phyloP scores from a whole-genome alignment of 2,888 invertebrate genomes.

The Enoplolaimus lenunculus region DNA sequence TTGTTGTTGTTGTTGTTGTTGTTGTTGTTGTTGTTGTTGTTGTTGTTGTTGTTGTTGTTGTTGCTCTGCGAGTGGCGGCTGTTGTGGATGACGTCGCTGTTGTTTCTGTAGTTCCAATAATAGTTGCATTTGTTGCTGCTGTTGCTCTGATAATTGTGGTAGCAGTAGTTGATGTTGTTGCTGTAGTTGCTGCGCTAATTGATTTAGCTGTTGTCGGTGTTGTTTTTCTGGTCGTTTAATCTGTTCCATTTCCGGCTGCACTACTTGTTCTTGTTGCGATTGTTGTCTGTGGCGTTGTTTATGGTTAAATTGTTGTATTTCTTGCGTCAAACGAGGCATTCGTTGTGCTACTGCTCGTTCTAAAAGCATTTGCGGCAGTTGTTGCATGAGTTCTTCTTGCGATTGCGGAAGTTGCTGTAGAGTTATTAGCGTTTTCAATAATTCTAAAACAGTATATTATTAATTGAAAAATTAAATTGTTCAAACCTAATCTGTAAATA shows the following conservation, averaged over 20 bases:
- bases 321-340: too few relatives aligned
- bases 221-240: not conserved
- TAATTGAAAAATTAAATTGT: too few relatives aligned
- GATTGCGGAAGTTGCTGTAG: too few relatives aligned
- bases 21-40: not conserved
- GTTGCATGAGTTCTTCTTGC: too few relatives aligned
- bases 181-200: not conserved
- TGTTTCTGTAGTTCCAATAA: not conserved
- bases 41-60: conserved; percentile 10
- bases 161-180: conserved; percentile 13
- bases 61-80: not conserved
- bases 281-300: too few relatives aligned
- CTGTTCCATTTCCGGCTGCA: not conserved
- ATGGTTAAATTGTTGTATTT: too few relatives aligned
- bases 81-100: not conserved
- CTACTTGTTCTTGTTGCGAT: not conserved
- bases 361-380: too few relatives aligned
- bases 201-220: conserved; percentile 10
- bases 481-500: too few relatives aligned
- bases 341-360: too few relatives aligned
- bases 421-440: too few relatives aligned
- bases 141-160: not conserved
- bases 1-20: too few relatives aligned
- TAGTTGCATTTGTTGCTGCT: not conserved
- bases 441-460: too few relatives aligned